Evolutionary conservation across 2,797 vertebrate genomes (phyloP).

Genomic region (Characodon lateralis): DNA sequence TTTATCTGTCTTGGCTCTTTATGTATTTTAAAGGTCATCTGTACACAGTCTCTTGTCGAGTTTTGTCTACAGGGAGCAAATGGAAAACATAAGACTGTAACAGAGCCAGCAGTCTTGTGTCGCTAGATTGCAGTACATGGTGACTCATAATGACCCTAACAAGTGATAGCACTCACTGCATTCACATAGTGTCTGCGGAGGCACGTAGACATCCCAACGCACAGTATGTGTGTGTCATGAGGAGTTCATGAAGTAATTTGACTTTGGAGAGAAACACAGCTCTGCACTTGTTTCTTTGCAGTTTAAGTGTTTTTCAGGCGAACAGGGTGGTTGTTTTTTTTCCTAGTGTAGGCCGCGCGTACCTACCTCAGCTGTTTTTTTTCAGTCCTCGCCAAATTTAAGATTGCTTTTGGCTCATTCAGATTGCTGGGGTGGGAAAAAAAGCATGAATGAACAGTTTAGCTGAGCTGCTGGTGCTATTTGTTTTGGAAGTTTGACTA

Average conservation of each 20-base stretch:
- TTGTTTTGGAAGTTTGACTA: constrained; percentile 28
- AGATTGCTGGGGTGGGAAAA: constrained; percentile 23
- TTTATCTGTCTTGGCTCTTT: constrained; percentile 11
- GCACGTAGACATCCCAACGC: constrained; percentile 42
- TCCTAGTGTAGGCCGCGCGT: constrained; percentile 2
- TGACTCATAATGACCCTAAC: constrained; percentile 51
- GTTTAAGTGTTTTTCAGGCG: constrained; percentile 30
- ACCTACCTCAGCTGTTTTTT: constrained; percentile 13
- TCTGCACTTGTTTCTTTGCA: constrained; percentile 23
- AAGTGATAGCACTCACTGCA: constrained; percentile 41
- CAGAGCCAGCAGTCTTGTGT: constrained; percentile 37
- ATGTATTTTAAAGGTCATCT: constrained; percentile 9
- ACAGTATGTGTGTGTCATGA: constrained; percentile 38
- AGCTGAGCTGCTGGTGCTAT: constrained; percentile 22
- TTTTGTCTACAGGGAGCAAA: constrained; percentile 3
- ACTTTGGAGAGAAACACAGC: not conserved
- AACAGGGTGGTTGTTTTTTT: constrained; percentile 4
- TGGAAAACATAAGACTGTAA: constrained; percentile 25
- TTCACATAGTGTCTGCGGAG: constrained; percentile 36
- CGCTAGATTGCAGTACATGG: constrained; percentile 32
- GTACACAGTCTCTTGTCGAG: not conserved
- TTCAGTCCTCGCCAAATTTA: constrained; percentile 3
- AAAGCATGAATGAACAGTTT: constrained; percentile 28
- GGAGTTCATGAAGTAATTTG: constrained; percentile 45
- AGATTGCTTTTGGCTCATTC: constrained; percentile 1